A percentile compares a stretch with the other conserved stretches of the same genome.
Evolutionary conservation across 2,113 vertebrate genomes (phyloP).

Genomic region (Agapornis roseicollis): DNA sequence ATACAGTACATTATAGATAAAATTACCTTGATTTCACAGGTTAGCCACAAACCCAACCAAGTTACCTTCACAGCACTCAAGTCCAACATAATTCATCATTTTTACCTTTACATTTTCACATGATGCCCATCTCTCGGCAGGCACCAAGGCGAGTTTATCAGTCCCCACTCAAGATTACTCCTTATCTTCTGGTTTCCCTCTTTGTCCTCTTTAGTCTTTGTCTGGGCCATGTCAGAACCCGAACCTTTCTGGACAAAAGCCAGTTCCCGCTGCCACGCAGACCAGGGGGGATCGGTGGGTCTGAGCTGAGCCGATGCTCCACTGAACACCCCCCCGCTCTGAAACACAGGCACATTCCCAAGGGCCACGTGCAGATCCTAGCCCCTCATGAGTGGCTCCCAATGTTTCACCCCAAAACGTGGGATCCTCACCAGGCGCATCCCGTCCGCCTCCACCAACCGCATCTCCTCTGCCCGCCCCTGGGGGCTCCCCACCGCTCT

Average conservation of each 20-base stretch:
- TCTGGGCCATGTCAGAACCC: background rate
- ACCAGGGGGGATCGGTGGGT: background rate
- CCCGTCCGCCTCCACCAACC: background rate
- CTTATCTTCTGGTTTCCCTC: background rate
- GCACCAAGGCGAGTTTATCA: rapidly evolving
- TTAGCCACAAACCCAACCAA: background rate
- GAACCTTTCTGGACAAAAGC: background rate
- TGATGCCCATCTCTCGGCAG: background rate
- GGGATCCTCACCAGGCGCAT: background rate
- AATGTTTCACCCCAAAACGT: background rate
- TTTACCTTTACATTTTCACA: background rate
- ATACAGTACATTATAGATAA: background rate
- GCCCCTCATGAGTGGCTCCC: background rate
- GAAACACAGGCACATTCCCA: background rate
- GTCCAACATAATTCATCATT: background rate
- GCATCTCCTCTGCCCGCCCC: background rate
- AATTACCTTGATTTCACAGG: background rate
- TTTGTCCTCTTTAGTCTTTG: slow-evolving; percentile 4
- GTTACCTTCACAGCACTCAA: background rate
- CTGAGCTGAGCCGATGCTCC: background rate
- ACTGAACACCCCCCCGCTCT: background rate
- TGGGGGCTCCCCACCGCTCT: rapidly evolving
- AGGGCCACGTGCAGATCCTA: background rate
- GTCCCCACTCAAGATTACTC: background rate
- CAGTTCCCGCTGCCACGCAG: background rate